Percentiles rank a stretch among this genome's conserved stretches.
Evolutionary conservation across 92 coral and sea anemone species (phyloP).

Genomic region (Blastomussa wellsi): DNA sequence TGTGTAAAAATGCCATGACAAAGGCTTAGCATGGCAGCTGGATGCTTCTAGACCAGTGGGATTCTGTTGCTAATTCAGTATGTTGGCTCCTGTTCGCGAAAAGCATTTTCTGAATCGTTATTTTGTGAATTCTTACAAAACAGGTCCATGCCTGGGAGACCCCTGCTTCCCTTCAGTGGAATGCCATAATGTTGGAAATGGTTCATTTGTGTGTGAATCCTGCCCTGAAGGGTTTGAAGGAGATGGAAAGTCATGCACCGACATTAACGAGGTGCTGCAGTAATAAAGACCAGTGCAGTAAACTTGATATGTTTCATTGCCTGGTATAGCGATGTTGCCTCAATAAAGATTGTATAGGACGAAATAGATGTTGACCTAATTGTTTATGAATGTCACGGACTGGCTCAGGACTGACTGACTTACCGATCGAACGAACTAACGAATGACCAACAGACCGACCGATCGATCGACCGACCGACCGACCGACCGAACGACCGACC

Average conservation of each 20-base stretch:
- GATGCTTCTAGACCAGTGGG: too few species aligned
- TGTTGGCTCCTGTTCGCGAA: not conserved
- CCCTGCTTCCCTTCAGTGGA: slow-evolving; percentile 87
- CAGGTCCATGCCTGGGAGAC: slow-evolving; percentile 80
- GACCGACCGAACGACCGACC: not conserved
- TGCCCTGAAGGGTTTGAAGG: slow-evolving; percentile 91
- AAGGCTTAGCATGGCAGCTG: too few species aligned
- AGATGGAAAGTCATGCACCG: slow-evolving; percentile 75
- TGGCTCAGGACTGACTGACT: not conserved
- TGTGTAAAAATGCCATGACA: too few species aligned
- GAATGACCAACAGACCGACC: not conserved
- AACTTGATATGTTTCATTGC: not conserved
- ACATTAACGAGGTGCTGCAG: slow-evolving; percentile 81
- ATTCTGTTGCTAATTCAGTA: too few species aligned
- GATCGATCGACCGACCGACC: not conserved
- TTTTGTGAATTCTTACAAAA: not conserved
- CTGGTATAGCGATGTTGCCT: not conserved
- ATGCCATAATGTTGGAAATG: slow-evolving; percentile 79
- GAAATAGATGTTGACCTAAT: not conserved
- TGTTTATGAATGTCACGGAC: not conserved
- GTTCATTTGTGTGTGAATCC: slow-evolving; percentile 71
- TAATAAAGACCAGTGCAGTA: not conserved
- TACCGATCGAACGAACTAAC: not conserved
- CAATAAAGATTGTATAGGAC: not conserved
- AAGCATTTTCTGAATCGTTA: too few species aligned